Percentiles rank a stretch among this genome's conserved stretches.
These are phyloP conservation scores for Drosophila greeni DNA, from an alignment of 2,888 invertebrate species.

Conservation along the genomic window DNA sequence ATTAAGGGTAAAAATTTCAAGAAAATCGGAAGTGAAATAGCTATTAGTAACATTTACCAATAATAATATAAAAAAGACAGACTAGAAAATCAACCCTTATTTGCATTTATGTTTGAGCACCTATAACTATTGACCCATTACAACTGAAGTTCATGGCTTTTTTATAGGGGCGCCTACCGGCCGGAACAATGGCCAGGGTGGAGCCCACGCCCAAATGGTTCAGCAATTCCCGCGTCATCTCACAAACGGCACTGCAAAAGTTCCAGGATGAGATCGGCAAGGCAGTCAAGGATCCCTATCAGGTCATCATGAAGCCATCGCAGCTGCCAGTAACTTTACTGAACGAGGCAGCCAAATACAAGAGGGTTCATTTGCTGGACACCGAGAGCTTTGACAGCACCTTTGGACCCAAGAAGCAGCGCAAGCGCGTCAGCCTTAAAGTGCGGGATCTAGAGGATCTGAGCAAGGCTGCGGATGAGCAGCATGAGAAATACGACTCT, in stretches of 20 bases:
- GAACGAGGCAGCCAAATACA: slow-evolving; percentile 93
- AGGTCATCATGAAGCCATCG: slow-evolving; percentile 98
- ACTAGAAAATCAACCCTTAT: background rate
- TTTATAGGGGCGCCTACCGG: slow-evolving; percentile 84
- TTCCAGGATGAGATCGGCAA: slow-evolving; percentile 97
- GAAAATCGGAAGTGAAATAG: no score
- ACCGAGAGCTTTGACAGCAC: slow-evolving; percentile 96
- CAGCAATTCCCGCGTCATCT: slow-evolving; percentile 97
- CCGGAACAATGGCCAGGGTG: slow-evolving; percentile 95
- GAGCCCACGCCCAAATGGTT: slow-evolving; percentile 99
- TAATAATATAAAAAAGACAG: background rate
- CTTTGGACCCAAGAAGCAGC: slow-evolving; percentile 96
- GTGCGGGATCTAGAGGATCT: slow-evolving; percentile 89
- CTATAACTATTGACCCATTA: background rate
- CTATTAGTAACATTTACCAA: no score
- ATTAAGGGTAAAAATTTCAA: no score
- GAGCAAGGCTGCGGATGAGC: slow-evolving; percentile 85
- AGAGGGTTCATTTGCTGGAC: slow-evolving; percentile 95
- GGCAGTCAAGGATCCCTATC: slow-evolving; percentile 96
- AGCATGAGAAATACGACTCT: slow-evolving; percentile 87
- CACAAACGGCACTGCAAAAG: slow-evolving; percentile 92
- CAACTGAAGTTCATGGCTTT: background rate
- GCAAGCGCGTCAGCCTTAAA: slow-evolving; percentile 92
- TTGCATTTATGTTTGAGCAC: background rate
- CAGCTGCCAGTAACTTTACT: slow-evolving; percentile 95